Base-by-base conservation (phyloP, 1,140 invertebrate genomes). In the Drosophila orena region DNA sequence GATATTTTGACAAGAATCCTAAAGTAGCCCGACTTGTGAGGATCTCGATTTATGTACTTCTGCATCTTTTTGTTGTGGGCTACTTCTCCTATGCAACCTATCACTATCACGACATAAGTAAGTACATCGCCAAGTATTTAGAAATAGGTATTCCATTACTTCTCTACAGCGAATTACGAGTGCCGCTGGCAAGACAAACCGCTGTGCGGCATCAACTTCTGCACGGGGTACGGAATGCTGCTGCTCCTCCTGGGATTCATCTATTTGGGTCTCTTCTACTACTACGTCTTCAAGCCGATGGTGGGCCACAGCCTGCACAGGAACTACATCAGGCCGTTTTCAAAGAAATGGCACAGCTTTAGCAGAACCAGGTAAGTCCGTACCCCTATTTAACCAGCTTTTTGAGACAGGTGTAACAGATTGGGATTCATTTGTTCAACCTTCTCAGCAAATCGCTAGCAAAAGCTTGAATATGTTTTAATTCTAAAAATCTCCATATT, bases 221-320 rank as follows among this genome's bases (percentile, higher is more conserved):
- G 96, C 77, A 72, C 94, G 55, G 96, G 96, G 2, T 95, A 96
- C 77, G 96, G 96, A 46, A 94, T 97, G 85, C 92, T 97, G 1
- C 90, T 97, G 10, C 93, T 97, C 11, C 77, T 97, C 0, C 92
- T 95, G 1, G 80, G 91, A 20, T 93, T 97, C 30, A 90, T 94
- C 20, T 96, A 96, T 74, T 92, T 94, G 60, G 93, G 93, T 15
- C 49, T 96, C 12, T 84, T 96, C 20, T 97, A 97, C 86, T 95
- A 94, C 70, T 75, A 93, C 15, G 71, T 96, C 4, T 89, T 96
- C 30, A 96, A 96, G 89, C 94, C 93, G 27, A 94, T 92, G 57
- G 90, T 95, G 20, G 94, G 94, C 0, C 78, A 83, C n/a, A 81
- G 71, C 40, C 90, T 95, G 20, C 60, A 93, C 17, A 81, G 57